Conservation (phyloP, 1,140 invertebrate species). For the Euura lappo region DNA sequence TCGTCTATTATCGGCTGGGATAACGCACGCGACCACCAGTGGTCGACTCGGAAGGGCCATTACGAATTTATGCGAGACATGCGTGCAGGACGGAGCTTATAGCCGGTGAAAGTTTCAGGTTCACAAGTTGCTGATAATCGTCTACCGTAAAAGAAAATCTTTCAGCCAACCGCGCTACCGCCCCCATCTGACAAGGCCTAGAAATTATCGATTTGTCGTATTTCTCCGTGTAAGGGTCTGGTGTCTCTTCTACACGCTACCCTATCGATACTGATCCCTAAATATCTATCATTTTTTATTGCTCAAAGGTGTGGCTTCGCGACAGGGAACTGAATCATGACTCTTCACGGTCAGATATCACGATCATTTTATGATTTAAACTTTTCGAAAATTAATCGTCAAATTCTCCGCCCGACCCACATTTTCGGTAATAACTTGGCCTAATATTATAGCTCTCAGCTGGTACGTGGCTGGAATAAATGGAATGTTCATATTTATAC, state of each 20-base stretch:
- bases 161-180: background rate
- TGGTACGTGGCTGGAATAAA: background rate
- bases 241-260: conserved; percentile 26
- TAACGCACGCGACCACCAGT: no score
- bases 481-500: background rate
- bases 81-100: no score
- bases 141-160: background rate
- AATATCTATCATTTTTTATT: conserved; percentile 20
- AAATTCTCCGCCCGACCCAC: no score
- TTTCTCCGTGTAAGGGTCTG: conserved; percentile 34
- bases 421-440: no score
- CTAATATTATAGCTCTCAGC: no score
- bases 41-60: no score
- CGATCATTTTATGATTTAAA: no score
- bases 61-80: no score
- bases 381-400: no score
- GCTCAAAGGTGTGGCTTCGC: background rate
- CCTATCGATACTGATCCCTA: conserved; percentile 33
- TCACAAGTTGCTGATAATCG: background rate
- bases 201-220: conserved; percentile 46
- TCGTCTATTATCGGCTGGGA: no score
- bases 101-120: no score
- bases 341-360: no score
- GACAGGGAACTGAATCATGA: background rate
- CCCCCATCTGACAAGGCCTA: background rate